Evolutionary conservation across 2,797 vertebrate genomes (phyloP).

Genomic region (Pachyuromys duprasi): DNA sequence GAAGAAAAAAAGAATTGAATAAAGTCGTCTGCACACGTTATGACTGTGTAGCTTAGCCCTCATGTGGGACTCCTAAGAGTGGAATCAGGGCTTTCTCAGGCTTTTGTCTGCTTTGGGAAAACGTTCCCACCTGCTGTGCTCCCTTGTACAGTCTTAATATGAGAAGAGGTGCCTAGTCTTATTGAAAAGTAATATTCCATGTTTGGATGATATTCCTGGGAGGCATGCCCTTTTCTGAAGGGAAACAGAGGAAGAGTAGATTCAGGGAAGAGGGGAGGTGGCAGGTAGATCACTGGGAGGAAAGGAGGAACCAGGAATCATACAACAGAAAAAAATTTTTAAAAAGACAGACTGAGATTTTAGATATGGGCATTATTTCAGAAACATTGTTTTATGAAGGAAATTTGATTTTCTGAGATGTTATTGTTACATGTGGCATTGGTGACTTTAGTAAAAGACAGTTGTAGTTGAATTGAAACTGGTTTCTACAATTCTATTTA

Average conservation of each 20-base stretch:
- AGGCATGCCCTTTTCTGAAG: neutral
- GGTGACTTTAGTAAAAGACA: neutral
- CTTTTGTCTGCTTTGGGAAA: neutral
- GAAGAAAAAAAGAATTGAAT: neutral
- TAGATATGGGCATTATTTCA: constrained; percentile 2
- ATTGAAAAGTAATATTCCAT: neutral
- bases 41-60: neutral
- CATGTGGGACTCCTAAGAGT: neutral
- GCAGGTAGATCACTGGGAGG: neutral
- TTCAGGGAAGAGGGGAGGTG: neutral
- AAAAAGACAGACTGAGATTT: constrained; percentile 39
- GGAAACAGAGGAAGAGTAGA: neutral
- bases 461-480: constrained; percentile 36
- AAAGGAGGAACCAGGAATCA: neutral
- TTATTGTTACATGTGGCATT: neutral
- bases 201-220: neutral
- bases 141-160: neutral
- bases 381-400: neutral
- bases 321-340: neutral
- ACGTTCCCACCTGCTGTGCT: neutral
- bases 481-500: neutral
- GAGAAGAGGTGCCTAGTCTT: neutral
- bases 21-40: neutral
- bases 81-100: neutral
- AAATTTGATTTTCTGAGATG: constrained; percentile 59